phyloP scores from a whole-genome alignment of 2,113 vertebrate genomes.

The Psephotus haematonotus region DNA sequence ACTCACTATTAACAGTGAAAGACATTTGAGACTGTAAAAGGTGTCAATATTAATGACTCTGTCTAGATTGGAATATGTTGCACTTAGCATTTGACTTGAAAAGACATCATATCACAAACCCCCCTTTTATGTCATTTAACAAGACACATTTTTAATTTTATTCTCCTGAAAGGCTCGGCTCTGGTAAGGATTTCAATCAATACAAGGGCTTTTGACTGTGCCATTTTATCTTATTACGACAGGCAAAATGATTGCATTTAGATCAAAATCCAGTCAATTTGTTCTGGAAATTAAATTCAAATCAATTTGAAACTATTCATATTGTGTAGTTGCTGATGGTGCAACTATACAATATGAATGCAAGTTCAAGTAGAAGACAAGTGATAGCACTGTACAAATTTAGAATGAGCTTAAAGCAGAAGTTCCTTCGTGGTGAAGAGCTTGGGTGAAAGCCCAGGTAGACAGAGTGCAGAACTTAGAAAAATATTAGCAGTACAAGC shows the following conservation, averaged over 20 bases:
- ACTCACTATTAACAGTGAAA: background rate
- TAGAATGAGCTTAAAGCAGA: background rate
- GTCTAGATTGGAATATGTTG: background rate
- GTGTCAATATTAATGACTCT: background rate
- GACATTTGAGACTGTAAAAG: background rate
- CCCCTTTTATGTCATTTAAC: background rate
- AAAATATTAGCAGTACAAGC: background rate
- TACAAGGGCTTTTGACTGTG: background rate
- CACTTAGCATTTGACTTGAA: background rate
- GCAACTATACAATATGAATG: background rate
- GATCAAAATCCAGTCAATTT: conserved; percentile 3
- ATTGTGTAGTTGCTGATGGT: background rate
- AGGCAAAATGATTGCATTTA: background rate
- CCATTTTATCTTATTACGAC: background rate
- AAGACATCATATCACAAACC: background rate
- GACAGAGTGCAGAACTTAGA: background rate
- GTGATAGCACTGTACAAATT: background rate
- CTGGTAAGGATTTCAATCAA: background rate
- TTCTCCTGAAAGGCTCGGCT: background rate
- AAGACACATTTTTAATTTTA: background rate
- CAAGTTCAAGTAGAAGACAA: background rate
- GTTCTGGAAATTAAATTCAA: conserved; percentile 29
- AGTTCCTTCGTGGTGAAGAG: background rate
- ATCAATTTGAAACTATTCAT: background rate
- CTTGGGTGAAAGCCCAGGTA: background rate